Evolutionary conservation across 2,797 vertebrate species (phyloP), one percentile per base, ranked within the genome.

Genomic region (Melanotaenia trifasciata): DNA sequence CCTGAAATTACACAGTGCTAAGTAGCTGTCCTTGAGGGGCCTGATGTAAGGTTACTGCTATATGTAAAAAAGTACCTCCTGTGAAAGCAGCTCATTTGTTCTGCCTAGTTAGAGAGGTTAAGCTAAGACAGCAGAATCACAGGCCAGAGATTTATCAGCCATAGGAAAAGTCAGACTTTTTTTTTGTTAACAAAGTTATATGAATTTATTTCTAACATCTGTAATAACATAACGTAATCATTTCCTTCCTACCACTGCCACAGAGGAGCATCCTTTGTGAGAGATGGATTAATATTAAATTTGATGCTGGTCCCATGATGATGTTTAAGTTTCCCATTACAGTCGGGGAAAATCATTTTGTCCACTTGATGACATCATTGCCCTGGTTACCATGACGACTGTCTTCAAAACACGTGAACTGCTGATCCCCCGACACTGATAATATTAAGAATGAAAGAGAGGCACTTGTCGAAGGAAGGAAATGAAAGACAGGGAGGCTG

Each of bases 371-470:
- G 84, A 84, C 74, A 68, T 82, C 70, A 66, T 33, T 32, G 69
- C 22, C 65, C 63, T 4, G 14, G 87, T 89, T 87, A 63, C 81
- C 81, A 14, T 69, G 85, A 32, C 79, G 24, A 85, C 81, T 4
- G 18, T 36, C 79, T 63, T 43, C 70, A 32, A 54, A 62, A 67
- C 89, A 76, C 32, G 51, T 58, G 58, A 79, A 67, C 73, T 60
- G 54, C 75, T 67, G 79, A 78, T 82, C 82, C 69, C 69, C 60
- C 0, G 53, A 9, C 56, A 70, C 74, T 69, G 85, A 79, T 81
- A 63, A 50, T 43, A 18, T 14, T 9, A 80, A 69, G 67, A 69
- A 58, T 70, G 83, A 80, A 73, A 13, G 60, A 76, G 81, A 81
- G 73, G 32, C 78, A 56, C 74, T 84, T 64, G 69, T 83, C 67